Evolutionary conservation across 2,888 invertebrate species (phyloP), one percentile per base, ranked within the genome.

Genomic region (Lamellibrachia satsuma): DNA sequence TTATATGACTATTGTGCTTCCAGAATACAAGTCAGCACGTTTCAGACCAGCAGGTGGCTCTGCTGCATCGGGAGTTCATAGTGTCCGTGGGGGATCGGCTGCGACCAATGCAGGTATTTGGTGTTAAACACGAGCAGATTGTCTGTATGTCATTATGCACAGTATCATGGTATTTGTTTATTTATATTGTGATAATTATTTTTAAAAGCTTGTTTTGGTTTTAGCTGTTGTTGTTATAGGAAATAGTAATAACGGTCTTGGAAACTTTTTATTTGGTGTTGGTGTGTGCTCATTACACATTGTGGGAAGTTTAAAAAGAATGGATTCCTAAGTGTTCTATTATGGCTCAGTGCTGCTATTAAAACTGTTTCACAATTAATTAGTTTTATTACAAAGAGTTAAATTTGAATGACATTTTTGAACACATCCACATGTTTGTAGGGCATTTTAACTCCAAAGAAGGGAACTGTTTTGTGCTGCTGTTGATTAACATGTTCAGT

Each of bases 1-100:
- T 9, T 15, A 39, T 90, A 7, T 39, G 1, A 90, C 15, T 11
- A 7, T 52, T 90, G 27, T 90, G 39, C n/a, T 91, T 91, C 55
- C 91, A 91, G 91, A 91, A 52, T 52, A 55, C 91, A 91, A 52
- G 52, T 91, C 91, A 51, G 91, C 91, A n/a, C 91, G 91, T 1
- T 52, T 91, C 1, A 52, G 91, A 6, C 75, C 75, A 91, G 6
- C 91, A 55, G 9, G 27, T 27, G 75, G 75, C 11, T 15, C 22
- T 4, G 75, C 15, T 75, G 75, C 75, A 22, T 22, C 75, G n/a
- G 75, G 22, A 0, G 75, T 22, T 22, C 75, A 75, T 15, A 75
- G 75, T 75, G 75, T 75, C 75, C 22, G 75, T 22, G 75, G 75
- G 2, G 75, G 75, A 22, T 11, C 22, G 3, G 75, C 75, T 22